These are phyloP conservation scores for Pseudomyrmex concolor DNA, from an alignment of 1,140 invertebrate genomes.

Conservation along the genomic window DNA sequence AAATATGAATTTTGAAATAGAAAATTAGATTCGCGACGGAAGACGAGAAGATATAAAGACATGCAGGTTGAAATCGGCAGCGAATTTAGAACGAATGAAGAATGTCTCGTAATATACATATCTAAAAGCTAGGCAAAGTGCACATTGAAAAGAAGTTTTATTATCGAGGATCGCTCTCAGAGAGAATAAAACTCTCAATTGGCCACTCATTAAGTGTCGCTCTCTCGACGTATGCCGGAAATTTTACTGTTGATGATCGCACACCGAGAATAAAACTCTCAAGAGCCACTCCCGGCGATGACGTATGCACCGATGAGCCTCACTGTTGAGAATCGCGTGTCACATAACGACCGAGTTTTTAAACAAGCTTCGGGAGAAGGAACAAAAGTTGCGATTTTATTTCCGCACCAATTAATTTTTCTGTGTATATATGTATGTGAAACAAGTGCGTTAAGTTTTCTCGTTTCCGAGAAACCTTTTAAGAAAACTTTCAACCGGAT, in stretches of 20 bases:
- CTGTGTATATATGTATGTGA: not conserved
- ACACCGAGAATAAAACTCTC: constrained; percentile 41
- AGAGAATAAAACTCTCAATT: constrained; percentile 52
- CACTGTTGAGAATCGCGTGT: not conserved
- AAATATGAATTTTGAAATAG: no score
- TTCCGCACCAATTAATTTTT: constrained; percentile 5
- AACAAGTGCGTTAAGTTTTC: not conserved
- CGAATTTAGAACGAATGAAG: constrained; percentile 10
- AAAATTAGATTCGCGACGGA: no score
- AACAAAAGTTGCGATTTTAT: not conserved
- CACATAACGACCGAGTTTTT: not conserved
- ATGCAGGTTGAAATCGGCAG: not conserved
- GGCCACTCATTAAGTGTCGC: constrained; percentile 49
- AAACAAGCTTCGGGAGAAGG: not conserved
- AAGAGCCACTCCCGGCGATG: constrained; percentile 15
- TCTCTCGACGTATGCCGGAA: constrained; percentile 36
- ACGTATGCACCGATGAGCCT: constrained; percentile 34
- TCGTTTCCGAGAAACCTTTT: not conserved
- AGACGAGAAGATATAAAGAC: no score
- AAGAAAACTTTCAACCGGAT: not conserved
- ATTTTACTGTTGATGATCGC: constrained; percentile 46
- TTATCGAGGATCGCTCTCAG: constrained; percentile 48
- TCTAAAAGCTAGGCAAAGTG: constrained; percentile 4
- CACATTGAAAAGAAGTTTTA: constrained; percentile 31
- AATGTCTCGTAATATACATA: not conserved